Conservation (phyloP, 2,888 invertebrate species). For the Anaspis maculata region DNA sequence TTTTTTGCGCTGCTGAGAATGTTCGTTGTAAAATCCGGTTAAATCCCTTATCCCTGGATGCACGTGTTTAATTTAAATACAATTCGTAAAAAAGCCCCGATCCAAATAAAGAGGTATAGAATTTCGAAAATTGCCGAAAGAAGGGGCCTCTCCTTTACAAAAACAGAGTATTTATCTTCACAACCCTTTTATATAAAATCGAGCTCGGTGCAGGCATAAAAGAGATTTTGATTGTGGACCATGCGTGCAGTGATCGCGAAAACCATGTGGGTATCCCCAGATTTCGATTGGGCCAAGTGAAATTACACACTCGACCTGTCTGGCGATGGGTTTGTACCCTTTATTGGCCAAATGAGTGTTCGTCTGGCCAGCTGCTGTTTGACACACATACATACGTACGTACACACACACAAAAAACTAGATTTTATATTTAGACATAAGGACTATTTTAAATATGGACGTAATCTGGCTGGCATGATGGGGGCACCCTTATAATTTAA, state of each 20-base stretch:
- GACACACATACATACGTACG: too few relatives aligned
- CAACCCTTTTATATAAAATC: conserved; percentile 13
- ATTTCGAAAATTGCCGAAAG: conserved; percentile 24
- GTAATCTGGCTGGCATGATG: conserved; percentile 7
- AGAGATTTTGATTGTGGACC: conserved; percentile 6
- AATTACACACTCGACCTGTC: conserved; percentile 7
- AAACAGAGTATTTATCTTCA: conserved; percentile 16
- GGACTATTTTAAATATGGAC: conserved; percentile 16
- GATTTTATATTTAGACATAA: conserved; percentile 16
- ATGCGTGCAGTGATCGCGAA: neutral
- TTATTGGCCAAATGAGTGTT: conserved; percentile 6
- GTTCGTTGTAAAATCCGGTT: conserved; percentile 10
- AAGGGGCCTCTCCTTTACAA: conserved; percentile 8
- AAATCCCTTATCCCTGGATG: conserved; percentile 8
- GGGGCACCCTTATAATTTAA: conserved; percentile 13
- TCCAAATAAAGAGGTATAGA: conserved; percentile 37
- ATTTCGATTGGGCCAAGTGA: conserved; percentile 1
- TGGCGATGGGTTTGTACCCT: conserved; percentile 5
- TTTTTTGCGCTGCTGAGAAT: conserved; percentile 3
- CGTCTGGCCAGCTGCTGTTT: conserved; percentile 7
- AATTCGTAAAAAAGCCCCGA: conserved; percentile 28
- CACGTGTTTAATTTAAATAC: conserved; percentile 32
- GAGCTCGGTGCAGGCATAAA: conserved; percentile 2
- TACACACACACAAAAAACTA: too few relatives aligned
- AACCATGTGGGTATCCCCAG: neutral